Evolutionary conservation across 1,140 invertebrate species (phyloP).

Genomic region (Drosophila funebris): DNA sequence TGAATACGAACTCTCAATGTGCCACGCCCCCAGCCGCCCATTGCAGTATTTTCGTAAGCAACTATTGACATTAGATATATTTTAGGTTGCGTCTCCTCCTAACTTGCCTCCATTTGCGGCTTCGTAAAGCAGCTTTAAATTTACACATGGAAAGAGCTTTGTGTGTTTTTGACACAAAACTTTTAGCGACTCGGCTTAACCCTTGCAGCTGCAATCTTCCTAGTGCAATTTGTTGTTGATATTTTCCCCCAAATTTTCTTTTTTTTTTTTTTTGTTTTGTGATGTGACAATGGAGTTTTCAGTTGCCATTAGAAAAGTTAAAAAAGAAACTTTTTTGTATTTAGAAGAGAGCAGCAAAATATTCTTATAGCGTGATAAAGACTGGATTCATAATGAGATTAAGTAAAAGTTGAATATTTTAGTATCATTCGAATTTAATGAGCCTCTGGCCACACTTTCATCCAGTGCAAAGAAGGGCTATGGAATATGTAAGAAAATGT

Average conservation of each 20-base stretch:
- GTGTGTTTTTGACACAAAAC: slow-evolving; percentile 49
- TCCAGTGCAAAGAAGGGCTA: background rate
- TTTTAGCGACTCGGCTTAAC: slow-evolving; percentile 59
- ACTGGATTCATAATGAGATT: slow-evolving; percentile 59
- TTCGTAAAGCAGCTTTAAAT: slow-evolving; percentile 60
- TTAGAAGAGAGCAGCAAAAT: background rate
- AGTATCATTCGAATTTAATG: slow-evolving; percentile 26
- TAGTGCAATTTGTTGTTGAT: slow-evolving; percentile 13
- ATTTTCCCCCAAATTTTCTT: background rate
- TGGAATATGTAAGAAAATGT: background rate
- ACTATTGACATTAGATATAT: slow-evolving; percentile 7
- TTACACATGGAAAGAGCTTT: slow-evolving; percentile 37
- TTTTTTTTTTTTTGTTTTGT: slow-evolving; percentile 18
- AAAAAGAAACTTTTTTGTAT: slow-evolving; percentile 32
- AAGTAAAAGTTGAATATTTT: slow-evolving; percentile 21
- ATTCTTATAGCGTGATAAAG: slow-evolving; percentile 9
- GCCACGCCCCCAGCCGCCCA: background rate
- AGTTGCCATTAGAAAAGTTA: slow-evolving; percentile 61
- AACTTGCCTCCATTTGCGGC: slow-evolving; percentile 4
- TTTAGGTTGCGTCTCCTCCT: slow-evolving; percentile 8
- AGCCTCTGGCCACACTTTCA: background rate
- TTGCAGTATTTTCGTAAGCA: slow-evolving; percentile 18
- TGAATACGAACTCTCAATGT: slow-evolving; percentile 32
- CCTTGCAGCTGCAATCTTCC: slow-evolving; percentile 49
- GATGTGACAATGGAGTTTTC: slow-evolving; percentile 66